phyloP scores from a whole-genome alignment of 2,797 vertebrate genomes.

The Pampus argenteus region DNA sequence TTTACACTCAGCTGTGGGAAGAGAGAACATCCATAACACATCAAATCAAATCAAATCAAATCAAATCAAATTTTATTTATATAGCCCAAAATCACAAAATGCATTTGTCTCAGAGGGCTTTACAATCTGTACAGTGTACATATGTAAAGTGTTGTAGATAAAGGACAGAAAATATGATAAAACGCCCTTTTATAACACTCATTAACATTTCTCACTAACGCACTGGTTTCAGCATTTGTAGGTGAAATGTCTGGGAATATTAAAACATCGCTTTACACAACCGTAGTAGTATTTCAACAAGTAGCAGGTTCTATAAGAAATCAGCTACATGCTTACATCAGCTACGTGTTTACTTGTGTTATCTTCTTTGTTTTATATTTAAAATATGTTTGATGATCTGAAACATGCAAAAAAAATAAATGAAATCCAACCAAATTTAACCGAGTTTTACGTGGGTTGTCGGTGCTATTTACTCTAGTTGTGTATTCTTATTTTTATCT shows the following conservation, averaged over 20 bases:
- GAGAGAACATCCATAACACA: background rate
- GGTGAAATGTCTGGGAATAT: background rate
- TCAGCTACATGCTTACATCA: too few relatives aligned
- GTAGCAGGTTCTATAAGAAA: background rate
- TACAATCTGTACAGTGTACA: too few relatives aligned
- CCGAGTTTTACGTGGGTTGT: background rate
- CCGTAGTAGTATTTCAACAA: background rate
- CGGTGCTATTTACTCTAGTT: background rate
- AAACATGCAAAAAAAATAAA: too few relatives aligned
- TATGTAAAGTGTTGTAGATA: background rate
- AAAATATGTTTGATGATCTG: too few relatives aligned
- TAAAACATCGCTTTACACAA: too few relatives aligned
- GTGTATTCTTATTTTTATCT: background rate
- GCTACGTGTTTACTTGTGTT: too few relatives aligned
- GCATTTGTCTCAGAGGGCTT: too few relatives aligned
- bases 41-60: too few relatives aligned
- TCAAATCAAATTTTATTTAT: too few relatives aligned
- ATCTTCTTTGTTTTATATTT: too few relatives aligned
- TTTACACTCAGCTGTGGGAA: constrained; percentile 40
- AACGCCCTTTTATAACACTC: background rate
- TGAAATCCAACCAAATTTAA: background rate
- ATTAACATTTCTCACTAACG: background rate
- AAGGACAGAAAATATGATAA: constrained; percentile 1
- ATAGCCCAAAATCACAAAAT: too few relatives aligned
- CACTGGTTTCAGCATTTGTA: background rate